Evolutionary conservation across 1,140 invertebrate species (phyloP), one percentile per base, ranked within the genome.

Genomic region (Drosophila miranda): DNA sequence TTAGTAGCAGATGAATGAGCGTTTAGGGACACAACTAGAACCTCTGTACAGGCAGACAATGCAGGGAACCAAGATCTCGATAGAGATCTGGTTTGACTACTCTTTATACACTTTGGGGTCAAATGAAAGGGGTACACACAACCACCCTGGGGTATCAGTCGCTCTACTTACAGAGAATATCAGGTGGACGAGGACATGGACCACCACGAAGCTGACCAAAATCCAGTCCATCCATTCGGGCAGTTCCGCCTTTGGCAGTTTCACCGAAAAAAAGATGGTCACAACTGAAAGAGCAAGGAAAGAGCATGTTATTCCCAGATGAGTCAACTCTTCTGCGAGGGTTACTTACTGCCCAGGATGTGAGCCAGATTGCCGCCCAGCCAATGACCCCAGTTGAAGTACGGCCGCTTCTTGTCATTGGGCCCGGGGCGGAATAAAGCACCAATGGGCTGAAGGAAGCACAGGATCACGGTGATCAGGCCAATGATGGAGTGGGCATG

Each of bases 341-440:
- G 5, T 7, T 28, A 93, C 95, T 94, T 93, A 98, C 97, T 96
- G 86, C 94, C 96, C 57, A 98, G 92, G 75, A 98, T 96, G 89
- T 98, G 97, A 2, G 97, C 97, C n/a, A 94, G 92, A 91, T 98
- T 99, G 49, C 98, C 98, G 71, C 97, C 93, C 44, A 96, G 92
- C 97, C 97, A 99, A 91, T 99, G 98, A 13, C 94, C 84, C 98
- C 98, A 99, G 91, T 99, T 99, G 92, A 99, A 99, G 55, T 98
- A 92, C 0, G 95, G 94, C 56, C 98, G 92, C 77, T 94, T 95
- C 2, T 94, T 93, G 46, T 95, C 95, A 50, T 95, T 95, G 0
- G 97, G 97, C 89, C 95, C 94, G 3, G 97, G 97, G 57, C 98
- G 94, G 90, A 98, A 95, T 34, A 88, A 72, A 59, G 91, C 74